These are phyloP conservation scores for Spodoptera littoralis DNA, from an alignment of 2,888 invertebrate species.

Conservation along the genomic window DNA sequence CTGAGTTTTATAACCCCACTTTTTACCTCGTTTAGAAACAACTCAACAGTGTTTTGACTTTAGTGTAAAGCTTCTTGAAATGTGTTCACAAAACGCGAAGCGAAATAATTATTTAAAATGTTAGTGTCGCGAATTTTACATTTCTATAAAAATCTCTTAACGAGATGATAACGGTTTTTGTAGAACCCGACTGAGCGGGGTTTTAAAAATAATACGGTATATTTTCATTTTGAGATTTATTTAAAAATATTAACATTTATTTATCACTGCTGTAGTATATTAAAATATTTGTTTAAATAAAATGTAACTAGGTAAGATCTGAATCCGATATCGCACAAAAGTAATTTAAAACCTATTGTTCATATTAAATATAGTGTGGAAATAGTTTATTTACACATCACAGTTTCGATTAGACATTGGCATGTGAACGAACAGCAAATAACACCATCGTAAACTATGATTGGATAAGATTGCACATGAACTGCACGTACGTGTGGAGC, in stretches of 20 bases:
- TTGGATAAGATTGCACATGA: conserved; percentile 34
- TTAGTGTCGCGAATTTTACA: neutral
- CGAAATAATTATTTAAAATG: conserved; percentile 1
- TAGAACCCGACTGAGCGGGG: neutral
- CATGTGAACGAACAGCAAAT: conserved; percentile 29
- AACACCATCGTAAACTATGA: conserved; percentile 30
- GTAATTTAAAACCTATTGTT: too few relatives aligned
- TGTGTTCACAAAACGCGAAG: neutral
- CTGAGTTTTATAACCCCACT: conserved; percentile 1
- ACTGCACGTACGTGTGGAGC: conserved; percentile 2
- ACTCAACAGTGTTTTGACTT: neutral
- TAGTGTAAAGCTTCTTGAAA: conserved; percentile 4
- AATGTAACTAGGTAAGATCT: too few relatives aligned
- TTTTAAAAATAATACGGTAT: conserved; percentile 13
- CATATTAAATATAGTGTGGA: too few relatives aligned
- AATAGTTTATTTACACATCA: too few relatives aligned
- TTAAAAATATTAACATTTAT: too few relatives aligned
- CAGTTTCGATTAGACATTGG: conserved; percentile 7
- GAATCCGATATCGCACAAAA: too few relatives aligned
- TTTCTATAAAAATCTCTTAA: neutral
- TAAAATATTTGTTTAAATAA: too few relatives aligned
- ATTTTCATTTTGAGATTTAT: neutral
- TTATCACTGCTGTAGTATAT: too few relatives aligned
- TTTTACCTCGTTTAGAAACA: conserved; percentile 4
- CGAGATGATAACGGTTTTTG: conserved; percentile 7